phyloP scores from a whole-genome alignment of 1,140 invertebrate genomes.

The Hylaeus anthracinus region DNA sequence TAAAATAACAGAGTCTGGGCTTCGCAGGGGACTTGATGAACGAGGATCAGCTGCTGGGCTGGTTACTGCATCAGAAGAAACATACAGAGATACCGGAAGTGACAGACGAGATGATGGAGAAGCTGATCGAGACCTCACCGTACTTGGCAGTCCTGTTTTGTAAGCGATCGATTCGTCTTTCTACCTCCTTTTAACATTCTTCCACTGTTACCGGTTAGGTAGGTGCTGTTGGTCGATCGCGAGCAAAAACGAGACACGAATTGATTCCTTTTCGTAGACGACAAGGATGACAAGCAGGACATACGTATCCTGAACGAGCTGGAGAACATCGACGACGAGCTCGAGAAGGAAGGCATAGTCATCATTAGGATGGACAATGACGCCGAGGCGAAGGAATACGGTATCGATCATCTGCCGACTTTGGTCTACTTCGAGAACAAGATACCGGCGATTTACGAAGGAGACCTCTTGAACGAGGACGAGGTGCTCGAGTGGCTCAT shows the following conservation, averaged over 20 bases:
- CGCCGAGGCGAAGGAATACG: slow-evolving; percentile 93
- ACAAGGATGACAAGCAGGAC: slow-evolving; percentile 94
- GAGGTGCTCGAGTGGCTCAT: slow-evolving; percentile 95
- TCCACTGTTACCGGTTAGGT: slow-evolving; percentile 62
- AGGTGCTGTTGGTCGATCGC: slow-evolving; percentile 49
- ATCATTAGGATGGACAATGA: slow-evolving; percentile 94
- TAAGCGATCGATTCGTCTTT: slow-evolving; percentile 81
- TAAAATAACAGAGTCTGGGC: background rate
- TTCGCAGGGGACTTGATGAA: slow-evolving; percentile 90
- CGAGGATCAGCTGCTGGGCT: slow-evolving; percentile 93
- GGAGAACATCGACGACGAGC: slow-evolving; percentile 96
- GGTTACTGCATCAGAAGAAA: slow-evolving; percentile 93
- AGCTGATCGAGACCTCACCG: slow-evolving; percentile 89
- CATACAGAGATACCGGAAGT: slow-evolving; percentile 96
- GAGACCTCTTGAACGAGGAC: slow-evolving; percentile 94
- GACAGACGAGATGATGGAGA: slow-evolving; percentile 96
- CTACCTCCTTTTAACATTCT: slow-evolving; percentile 64
- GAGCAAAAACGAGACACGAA: slow-evolving; percentile 53
- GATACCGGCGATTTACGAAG: slow-evolving; percentile 95
- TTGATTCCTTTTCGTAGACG: slow-evolving; percentile 83
- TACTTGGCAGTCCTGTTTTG: slow-evolving; percentile 93
- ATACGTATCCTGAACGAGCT: slow-evolving; percentile 93
- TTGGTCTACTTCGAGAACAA: slow-evolving; percentile 96
- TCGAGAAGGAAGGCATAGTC: slow-evolving; percentile 93
- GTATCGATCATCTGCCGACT: slow-evolving; percentile 93